phyloP scores from a whole-genome alignment of 1,140 invertebrate species.

The Daktulosphaira vitifoliae region DNA sequence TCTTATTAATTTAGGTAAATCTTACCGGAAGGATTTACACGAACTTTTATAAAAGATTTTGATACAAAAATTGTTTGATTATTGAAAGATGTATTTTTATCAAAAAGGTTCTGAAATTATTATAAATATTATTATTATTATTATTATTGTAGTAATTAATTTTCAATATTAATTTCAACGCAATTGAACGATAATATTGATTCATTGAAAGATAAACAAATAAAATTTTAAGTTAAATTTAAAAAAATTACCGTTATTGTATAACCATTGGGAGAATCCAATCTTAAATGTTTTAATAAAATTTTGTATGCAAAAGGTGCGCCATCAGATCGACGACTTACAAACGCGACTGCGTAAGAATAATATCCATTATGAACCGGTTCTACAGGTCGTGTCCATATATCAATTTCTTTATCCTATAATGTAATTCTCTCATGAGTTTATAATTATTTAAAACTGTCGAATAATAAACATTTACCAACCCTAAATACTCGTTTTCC shows the following conservation, averaged over 20 bases:
- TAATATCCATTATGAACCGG: conserved; percentile 43
- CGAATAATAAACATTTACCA: background rate
- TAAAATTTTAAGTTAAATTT: conserved; percentile 1
- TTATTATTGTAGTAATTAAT: no score
- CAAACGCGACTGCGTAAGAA: conserved; percentile 50
- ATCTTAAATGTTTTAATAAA: conserved; percentile 58
- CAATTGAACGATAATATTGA: no score
- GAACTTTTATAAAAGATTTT: background rate
- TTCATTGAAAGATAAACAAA: no score
- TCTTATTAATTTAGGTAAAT: background rate
- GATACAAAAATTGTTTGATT: background rate
- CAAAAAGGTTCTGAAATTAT: conserved; percentile 13
- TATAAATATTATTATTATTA: no score
- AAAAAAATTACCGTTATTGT: conserved; percentile 59
- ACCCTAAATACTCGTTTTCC: conserved; percentile 48
- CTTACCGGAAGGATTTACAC: conserved; percentile 31
- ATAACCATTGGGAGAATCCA: conserved; percentile 67
- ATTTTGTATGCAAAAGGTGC: conserved; percentile 49
- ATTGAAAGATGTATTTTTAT: background rate
- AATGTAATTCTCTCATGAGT: background rate
- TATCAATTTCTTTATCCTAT: conserved; percentile 45
- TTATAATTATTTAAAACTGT: background rate
- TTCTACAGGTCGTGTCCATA: conserved; percentile 46
- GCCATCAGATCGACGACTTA: conserved; percentile 52
- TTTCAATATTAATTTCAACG: no score